These are phyloP conservation scores for Dexiosoma caninum DNA, from an alignment of 2,888 invertebrate genomes.

Conservation along the genomic window DNA sequence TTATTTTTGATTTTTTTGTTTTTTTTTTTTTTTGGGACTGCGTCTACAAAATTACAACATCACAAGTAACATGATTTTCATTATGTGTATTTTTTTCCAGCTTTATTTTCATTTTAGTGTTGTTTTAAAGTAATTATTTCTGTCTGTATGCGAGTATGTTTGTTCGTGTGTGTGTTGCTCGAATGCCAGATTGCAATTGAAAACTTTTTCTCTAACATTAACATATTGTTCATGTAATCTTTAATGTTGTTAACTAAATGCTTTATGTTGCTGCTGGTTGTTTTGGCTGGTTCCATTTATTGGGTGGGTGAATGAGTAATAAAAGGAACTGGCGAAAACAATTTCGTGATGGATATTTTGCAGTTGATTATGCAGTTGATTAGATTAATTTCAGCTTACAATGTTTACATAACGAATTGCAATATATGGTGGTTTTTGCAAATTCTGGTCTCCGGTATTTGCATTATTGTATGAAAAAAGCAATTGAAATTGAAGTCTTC, in stretches of 20 bases:
- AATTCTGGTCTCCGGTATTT: no score
- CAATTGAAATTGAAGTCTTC: no score
- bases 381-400: no score
- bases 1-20: no score
- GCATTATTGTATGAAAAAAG: no score
- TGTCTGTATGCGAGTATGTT: not conserved
- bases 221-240: conserved; percentile 38
- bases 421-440: no score
- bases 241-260: conserved; percentile 43
- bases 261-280: conserved; percentile 35
- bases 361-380: no score
- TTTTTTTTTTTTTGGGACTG: conserved; percentile 9
- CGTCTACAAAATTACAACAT: conserved; percentile 51
- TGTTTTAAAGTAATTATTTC: conserved; percentile 23
- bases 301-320: not conserved
- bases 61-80: conserved; percentile 32
- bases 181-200: conserved; percentile 24
- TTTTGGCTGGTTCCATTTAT: not conserved
- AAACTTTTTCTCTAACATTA: conserved; percentile 36
- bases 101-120: conserved; percentile 7
- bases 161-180: no score
- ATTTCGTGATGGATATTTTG: no score
- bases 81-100: not conserved
- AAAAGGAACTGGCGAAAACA: not conserved
- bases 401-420: no score